Evolutionary conservation across 64 coral and sea anemone species (phyloP), one percentile per base, ranked within the genome.

Genomic region (Montipora cactus): DNA sequence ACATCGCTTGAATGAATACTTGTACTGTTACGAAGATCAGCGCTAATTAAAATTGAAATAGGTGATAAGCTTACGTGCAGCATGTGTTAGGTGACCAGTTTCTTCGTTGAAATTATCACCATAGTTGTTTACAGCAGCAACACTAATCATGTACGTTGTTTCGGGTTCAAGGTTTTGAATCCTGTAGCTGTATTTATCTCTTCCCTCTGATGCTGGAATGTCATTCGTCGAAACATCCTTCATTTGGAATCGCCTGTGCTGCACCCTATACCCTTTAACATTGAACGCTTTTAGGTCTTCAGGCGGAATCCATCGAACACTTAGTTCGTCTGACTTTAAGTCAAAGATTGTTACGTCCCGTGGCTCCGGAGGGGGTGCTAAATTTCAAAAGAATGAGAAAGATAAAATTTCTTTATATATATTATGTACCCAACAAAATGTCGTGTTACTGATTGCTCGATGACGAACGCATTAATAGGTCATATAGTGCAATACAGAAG

Each of bases 131-230:
- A 14, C 19, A 10, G 90, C 80, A 12, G 69, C 80, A 13, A 92
- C 49, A 11, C 80, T 6, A 76, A 75, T 48, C 72, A 71, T n/a
- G 53, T 92, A 92, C 4, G 80, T 21, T 18, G 70, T 84, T 46
- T 84, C 66, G 5, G 90, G 14, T 19, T 92, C 90, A 3, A 92
- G 25, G 16, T 46, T 20, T 84, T 76, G 8, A 84, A 84, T 25
- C 20, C 15, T 58, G 81, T 69, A 69, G 13, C 59, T 68, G 59
- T 84, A 84, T 14, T 69, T 23, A 7, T 3, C 18, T 4, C 45
- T 92, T 6, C 4, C 16, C 15, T 83, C 52, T 7, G 64, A 3
- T 50, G 88, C 44, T 10, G 67, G 21, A 22, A 79, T 8, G 15
- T 25, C 20, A 1, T 5, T 14, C 6, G 14, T 80, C 20, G 8